Base-by-base conservation (phyloP, 2,113 vertebrate species). In the Gracilinanus agilis region DNA sequence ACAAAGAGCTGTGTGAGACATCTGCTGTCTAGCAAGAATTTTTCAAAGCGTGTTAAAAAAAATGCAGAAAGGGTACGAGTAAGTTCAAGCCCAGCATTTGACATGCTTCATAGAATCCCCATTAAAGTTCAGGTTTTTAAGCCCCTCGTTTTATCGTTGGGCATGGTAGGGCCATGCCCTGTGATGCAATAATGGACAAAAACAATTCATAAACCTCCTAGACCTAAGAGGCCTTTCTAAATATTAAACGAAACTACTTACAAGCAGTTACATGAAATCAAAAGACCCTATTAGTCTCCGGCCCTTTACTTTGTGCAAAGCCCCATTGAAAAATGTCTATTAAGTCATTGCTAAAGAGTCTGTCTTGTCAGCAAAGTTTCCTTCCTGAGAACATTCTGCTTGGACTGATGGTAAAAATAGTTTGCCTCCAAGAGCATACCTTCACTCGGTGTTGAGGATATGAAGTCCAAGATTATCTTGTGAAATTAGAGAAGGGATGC, bases 91-190 rank as follows among this genome's bases (percentile, higher is more conserved):
- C 55, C 49, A 34, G 44, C 89, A 55, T 93, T 24, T 13, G 49
- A 92, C 40, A 44, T 61, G 58, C 55, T 91, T 49, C 54, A 44
- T 54, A 44, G 75, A 90, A 88, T 24, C 19, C 83, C 53, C 2
- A 0, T 11, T 13, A 3, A 92, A 21, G n/a, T 0, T 0, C 3
- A 44, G 53, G 55, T 83, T 12, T 58, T 34, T 11, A 19, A 27
- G 34, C 1, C 2, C 27, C 0, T 0, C 2, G 2, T 49, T 3
- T 40, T 12, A 55, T 24, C n/a, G 24, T 19, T 8, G 25, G 3
- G 53, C 0, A 12, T 3, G 0, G 0, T 0, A 0, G 27, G 9
- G 1, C 9, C 2, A 3, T 0, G 44, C 55, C 49, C 75, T 21
- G 0, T 5, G 1, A 12, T 49, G n/a, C 0, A 0, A 83, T 0